Conservation (phyloP, 2,113 vertebrate genomes). For the Lota lota region DNA sequence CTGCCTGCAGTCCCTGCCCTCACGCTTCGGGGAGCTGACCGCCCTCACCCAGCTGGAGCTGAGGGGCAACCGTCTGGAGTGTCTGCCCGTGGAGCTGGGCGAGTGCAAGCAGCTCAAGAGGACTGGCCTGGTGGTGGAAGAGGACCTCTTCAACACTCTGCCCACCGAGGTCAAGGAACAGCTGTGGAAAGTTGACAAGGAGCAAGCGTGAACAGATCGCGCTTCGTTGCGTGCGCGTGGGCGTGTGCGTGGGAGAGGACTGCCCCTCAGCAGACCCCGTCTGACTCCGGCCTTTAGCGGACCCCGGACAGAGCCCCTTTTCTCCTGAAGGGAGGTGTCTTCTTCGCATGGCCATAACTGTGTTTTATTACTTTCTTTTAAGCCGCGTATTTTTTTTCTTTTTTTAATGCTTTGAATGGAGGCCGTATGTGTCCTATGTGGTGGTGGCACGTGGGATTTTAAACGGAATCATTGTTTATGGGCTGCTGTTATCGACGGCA, state of each 20-base stretch:
- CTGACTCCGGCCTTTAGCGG: too few species aligned
- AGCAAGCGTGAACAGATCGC: conserved; percentile 78
- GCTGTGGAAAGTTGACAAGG: conserved; percentile 92
- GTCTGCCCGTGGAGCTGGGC: conserved; percentile 93
- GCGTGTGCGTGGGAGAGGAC: background rate
- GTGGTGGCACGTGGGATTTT: too few species aligned
- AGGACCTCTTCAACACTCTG: conserved; percentile 92
- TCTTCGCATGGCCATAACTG: too few species aligned
- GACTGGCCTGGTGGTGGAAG: conserved; percentile 91
- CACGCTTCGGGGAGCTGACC: conserved; percentile 91
- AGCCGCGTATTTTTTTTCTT: too few species aligned
- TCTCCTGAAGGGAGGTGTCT: too few species aligned
- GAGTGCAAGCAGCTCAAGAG: conserved; percentile 92
- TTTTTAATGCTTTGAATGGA: too few species aligned
- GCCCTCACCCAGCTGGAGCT: conserved; percentile 92
- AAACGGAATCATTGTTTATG: too few species aligned
- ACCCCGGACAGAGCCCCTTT: too few species aligned
- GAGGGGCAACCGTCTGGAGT: conserved; percentile 91
- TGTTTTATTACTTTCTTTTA: too few species aligned
- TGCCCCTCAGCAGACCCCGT: too few species aligned
- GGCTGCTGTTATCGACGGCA: too few species aligned
- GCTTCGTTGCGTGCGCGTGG: background rate
- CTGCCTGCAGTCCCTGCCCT: conserved; percentile 87
- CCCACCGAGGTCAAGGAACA: conserved; percentile 93
- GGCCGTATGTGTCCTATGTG: too few species aligned